Evolutionary conservation across 2,888 invertebrate species (phyloP).

Genomic region (Lucinisca nassula): DNA sequence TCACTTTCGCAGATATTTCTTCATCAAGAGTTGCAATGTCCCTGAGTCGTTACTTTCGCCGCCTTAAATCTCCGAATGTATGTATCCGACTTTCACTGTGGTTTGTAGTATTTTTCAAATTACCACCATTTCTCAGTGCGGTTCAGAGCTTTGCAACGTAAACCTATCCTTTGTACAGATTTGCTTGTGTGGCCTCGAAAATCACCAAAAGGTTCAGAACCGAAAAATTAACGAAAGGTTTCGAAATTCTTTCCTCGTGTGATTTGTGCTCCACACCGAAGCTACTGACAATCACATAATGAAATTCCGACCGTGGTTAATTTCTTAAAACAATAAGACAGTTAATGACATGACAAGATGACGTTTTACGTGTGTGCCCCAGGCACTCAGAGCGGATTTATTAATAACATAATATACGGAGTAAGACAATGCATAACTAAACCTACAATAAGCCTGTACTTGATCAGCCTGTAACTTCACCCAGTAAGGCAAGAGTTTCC

Average conservation of each 20-base stretch:
- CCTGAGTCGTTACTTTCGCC: neutral
- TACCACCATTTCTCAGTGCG: neutral
- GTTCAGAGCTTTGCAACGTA: neutral
- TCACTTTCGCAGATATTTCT: neutral
- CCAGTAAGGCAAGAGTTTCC: no score
- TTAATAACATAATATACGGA: neutral
- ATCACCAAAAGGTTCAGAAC: neutral
- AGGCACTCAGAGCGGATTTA: neutral
- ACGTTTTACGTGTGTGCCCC: neutral
- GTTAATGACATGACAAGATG: neutral
- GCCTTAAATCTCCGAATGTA: neutral
- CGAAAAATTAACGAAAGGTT: neutral
- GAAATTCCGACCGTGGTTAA: neutral
- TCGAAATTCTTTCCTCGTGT: neutral
- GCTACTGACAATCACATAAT: neutral
- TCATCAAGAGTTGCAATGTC: neutral
- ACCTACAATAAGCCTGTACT: no score
- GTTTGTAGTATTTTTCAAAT: neutral
- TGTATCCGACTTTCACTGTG: neutral
- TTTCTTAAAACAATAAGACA: conserved; percentile 14
- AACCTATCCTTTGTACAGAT: neutral
- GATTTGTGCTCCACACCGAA: neutral
- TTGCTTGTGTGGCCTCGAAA: neutral
- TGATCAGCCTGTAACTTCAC: no score
- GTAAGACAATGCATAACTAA: no score